Percentiles rank a stretch among this genome's conserved stretches.
Conservation (phyloP, 2,888 invertebrate species). For the Diarsia mendica region DNA sequence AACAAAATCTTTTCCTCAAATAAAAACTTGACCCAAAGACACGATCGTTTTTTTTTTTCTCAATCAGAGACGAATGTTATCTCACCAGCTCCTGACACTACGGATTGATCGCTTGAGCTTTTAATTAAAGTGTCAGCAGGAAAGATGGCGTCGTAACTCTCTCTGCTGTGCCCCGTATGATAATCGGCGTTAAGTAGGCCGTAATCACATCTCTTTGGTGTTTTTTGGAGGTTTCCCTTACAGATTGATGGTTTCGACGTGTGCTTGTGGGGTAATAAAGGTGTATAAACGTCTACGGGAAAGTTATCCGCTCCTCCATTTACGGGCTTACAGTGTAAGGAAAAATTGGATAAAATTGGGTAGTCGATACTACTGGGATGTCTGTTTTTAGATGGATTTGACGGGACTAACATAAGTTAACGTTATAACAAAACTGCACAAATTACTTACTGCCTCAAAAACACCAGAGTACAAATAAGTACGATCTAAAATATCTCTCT, state of each 20-base stretch:
- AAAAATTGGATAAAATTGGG: not conserved
- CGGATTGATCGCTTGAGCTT: slow-evolving; percentile 60
- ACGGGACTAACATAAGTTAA: not conserved
- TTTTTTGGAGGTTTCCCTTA: slow-evolving; percentile 4
- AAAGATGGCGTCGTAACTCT: slow-evolving; percentile 58
- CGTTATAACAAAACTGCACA: not conserved
- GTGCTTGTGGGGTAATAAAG: not conserved
- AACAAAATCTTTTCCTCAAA: slow-evolving; percentile 17
- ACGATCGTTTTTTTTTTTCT: slow-evolving; percentile 33
- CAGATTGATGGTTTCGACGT: slow-evolving; percentile 13
- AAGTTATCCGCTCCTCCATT: not conserved
- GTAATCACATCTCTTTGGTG: not conserved
- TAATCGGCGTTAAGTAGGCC: slow-evolving; percentile 61
- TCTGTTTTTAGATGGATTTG: not conserved
- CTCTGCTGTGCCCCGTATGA: slow-evolving; percentile 55
- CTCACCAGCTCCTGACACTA: slow-evolving; percentile 40
- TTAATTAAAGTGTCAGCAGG: slow-evolving; percentile 64
- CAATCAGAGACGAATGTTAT: slow-evolving; percentile 43
- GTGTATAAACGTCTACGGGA: not conserved
- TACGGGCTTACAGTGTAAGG: not conserved
- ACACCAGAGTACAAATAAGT: not conserved
- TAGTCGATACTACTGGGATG: not conserved
- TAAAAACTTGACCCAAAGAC: slow-evolving; percentile 38
- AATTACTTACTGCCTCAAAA: not conserved
- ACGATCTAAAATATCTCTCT: not conserved